These are phyloP conservation scores for Pempheris klunzingeri DNA, from an alignment of 2,797 vertebrate species.

Conservation along the genomic window DNA sequence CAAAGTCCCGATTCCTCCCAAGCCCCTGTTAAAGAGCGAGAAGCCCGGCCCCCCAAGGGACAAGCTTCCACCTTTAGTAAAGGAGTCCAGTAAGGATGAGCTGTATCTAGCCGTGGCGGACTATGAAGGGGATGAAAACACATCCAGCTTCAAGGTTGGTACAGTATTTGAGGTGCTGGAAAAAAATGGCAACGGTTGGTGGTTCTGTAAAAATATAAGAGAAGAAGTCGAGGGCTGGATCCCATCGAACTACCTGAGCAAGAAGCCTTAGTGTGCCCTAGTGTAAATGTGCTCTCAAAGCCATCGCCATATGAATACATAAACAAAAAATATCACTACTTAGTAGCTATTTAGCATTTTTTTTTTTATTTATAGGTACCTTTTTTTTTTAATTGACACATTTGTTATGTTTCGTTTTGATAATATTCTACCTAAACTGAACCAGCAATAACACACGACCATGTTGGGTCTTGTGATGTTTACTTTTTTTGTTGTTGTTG, in stretches of 20 bases:
- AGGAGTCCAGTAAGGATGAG: conserved; percentile 87
- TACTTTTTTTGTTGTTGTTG: conserved; percentile 58
- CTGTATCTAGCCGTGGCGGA: conserved; percentile 94
- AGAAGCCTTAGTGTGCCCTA: conserved; percentile 94
- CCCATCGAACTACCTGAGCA: conserved; percentile 97
- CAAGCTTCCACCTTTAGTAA: conserved; percentile 86
- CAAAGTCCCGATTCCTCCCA: conserved; percentile 84
- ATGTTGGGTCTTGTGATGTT: conserved; percentile 67
- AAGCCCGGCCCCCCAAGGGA: conserved; percentile 88
- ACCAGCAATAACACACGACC: conserved; percentile 75
- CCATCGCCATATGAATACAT: conserved; percentile 17
- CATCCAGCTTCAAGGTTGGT: conserved; percentile 94
- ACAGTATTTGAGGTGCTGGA: conserved; percentile 95
- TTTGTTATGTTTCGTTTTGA: conserved; percentile 75
- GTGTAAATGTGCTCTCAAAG: conserved; percentile 39
- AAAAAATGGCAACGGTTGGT: conserved; percentile 95
- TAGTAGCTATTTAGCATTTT: conserved; percentile 75
- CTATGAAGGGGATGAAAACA: conserved; percentile 96
- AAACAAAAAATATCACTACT: conserved; percentile 50
- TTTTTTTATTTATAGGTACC: conserved; percentile 84
- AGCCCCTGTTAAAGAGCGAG: conserved; percentile 86
- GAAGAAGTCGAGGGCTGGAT: conserved; percentile 97
- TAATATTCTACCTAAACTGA: conserved; percentile 68
- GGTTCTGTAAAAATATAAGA: conserved; percentile 95
- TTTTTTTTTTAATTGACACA: conserved; percentile 66